Percentiles rank a stretch among this genome's conserved stretches.
These are phyloP conservation scores for Cynocephalus volans DNA, from an alignment of 2,113 vertebrate species.

Conservation along the genomic window DNA sequence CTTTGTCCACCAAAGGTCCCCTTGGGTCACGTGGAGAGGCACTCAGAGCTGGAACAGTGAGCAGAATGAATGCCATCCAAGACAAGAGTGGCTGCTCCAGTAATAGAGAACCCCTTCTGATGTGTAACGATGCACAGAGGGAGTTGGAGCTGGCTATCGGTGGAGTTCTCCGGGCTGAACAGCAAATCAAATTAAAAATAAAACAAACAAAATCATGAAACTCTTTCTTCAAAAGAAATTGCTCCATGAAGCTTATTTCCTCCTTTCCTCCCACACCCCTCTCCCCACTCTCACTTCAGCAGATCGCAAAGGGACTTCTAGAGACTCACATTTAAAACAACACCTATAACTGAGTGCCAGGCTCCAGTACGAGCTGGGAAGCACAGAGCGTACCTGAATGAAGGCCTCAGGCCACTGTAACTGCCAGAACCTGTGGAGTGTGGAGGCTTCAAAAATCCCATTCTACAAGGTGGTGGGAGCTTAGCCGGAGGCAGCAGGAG, in stretches of 20 bases:
- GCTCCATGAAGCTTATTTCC: background rate
- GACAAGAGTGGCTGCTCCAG: no score
- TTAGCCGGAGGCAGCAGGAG: background rate
- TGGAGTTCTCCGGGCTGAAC: no score
- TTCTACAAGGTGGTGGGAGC: background rate
- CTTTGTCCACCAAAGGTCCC: fast-evolving
- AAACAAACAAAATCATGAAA: background rate
- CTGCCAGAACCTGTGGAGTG: background rate
- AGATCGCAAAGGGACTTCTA: background rate
- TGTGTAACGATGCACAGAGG: no score
- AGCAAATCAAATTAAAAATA: background rate
- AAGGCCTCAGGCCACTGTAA: background rate
- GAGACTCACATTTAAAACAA: background rate
- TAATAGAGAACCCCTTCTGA: no score
- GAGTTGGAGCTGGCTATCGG: no score
- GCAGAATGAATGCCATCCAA: no score
- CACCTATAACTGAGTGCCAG: background rate
- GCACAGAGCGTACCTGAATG: background rate
- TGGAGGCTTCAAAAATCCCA: background rate
- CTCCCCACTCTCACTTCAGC: background rate
- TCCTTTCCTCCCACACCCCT: background rate
- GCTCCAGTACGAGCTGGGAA: background rate
- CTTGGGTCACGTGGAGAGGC: fast-evolving
- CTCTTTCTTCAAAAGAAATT: background rate
- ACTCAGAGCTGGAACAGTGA: background rate